Evolutionary conservation across 2,797 vertebrate genomes (phyloP).

Genomic region (Pteronotus mesoamericanus): DNA sequence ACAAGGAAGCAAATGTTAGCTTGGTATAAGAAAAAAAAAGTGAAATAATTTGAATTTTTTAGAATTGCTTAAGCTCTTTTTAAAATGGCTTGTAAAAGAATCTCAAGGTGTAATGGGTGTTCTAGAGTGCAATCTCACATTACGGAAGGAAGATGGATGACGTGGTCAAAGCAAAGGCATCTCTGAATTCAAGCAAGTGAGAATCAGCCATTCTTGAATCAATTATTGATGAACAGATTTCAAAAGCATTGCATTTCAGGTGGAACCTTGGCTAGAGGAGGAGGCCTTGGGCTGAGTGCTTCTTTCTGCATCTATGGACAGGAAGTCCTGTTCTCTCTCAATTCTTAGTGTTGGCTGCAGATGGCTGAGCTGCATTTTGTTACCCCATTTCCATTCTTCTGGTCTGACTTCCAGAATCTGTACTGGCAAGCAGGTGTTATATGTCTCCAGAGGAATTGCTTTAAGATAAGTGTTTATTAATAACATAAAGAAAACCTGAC

Average conservation of each 20-base stretch:
- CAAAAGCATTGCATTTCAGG: neutral
- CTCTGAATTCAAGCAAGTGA: neutral
- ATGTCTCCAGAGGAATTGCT: neutral
- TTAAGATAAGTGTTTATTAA: neutral
- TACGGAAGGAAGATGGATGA: neutral
- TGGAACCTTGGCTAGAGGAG: neutral
- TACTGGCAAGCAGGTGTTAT: neutral
- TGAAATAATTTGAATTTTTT: neutral
- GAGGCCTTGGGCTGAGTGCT: accelerated
- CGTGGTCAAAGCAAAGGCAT: neutral
- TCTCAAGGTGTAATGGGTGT: accelerated
- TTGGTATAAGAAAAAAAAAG: no score
- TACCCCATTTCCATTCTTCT: neutral
- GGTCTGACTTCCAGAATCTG: neutral
- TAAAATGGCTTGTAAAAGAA: neutral
- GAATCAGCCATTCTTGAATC: no score
- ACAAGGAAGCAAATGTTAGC: neutral
- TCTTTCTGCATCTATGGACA: accelerated
- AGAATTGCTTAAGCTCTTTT: neutral
- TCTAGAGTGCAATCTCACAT: no score
- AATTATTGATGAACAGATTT: neutral
- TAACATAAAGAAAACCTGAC: neutral
- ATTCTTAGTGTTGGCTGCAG: accelerated
- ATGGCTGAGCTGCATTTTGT: accelerated
- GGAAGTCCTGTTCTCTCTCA: neutral